A percentile compares a stretch with the other conserved stretches of the same genome.
phyloP scores from a whole-genome alignment of 2,888 invertebrate species.

The Nomada fabriciana region DNA sequence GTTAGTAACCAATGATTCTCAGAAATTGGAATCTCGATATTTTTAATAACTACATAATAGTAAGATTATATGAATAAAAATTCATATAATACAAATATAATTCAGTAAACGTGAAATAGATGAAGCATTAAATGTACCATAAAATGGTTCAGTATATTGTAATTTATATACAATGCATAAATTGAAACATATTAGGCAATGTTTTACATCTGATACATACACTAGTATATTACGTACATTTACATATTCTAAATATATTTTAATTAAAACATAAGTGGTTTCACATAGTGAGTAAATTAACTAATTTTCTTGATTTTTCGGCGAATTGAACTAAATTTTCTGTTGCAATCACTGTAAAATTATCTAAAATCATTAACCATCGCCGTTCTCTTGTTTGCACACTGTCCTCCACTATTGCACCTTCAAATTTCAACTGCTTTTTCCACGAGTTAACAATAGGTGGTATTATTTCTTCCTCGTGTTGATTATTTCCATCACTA shows the following conservation, averaged over 20 bases:
- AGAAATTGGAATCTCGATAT: slow-evolving; percentile 12
- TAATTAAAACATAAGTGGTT: neutral
- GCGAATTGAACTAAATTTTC: slow-evolving; percentile 43
- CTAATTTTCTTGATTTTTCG: slow-evolving; percentile 38
- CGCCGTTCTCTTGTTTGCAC: slow-evolving; percentile 21
- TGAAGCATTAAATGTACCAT: neutral
- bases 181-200: neutral
- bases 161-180: neutral
- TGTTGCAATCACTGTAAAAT: slow-evolving; percentile 27
- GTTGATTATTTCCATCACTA: neutral
- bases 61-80: neutral
- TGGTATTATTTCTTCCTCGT: slow-evolving; percentile 24
- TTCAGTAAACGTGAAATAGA: too few relatives aligned
- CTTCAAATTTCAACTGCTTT: slow-evolving; percentile 18
- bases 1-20: neutral
- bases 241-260: neutral
- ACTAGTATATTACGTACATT: neutral
- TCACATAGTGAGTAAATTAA: slow-evolving; percentile 23
- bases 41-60: slow-evolving; percentile 4
- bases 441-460: slow-evolving; percentile 55
- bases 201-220: neutral
- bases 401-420: slow-evolving; percentile 6
- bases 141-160: neutral
- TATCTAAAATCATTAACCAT: slow-evolving; percentile 53
- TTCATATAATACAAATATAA: neutral